Conservation (phyloP, 2,888 invertebrate species). For the Hemithea aestivaria region DNA sequence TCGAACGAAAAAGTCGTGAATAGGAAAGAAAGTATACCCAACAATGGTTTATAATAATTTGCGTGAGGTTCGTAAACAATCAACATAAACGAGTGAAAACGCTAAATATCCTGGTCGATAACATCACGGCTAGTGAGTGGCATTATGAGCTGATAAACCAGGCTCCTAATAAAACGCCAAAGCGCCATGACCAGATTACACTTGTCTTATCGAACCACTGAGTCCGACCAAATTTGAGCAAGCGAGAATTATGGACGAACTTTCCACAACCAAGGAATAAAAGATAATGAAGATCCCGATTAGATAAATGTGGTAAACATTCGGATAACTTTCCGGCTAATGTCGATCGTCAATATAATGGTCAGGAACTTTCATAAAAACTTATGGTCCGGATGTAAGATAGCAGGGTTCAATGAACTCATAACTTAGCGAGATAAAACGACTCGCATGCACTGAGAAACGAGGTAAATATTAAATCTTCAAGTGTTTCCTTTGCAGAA, state of each 20-base stretch:
- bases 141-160: constrained; percentile 62
- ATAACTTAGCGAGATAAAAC: constrained; percentile 18
- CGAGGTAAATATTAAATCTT: constrained; percentile 18
- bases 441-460: constrained; percentile 9
- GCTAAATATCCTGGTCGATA: constrained; percentile 57
- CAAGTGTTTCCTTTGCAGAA: constrained; percentile 45
- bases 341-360: constrained; percentile 27
- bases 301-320: constrained; percentile 65
- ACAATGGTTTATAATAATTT: constrained; percentile 40
- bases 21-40: constrained; percentile 19
- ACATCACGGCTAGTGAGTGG: constrained; percentile 53
- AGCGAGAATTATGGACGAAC: constrained; percentile 71
- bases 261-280: constrained; percentile 63
- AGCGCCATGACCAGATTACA: constrained; percentile 64
- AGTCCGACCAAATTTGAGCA: constrained; percentile 68
- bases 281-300: constrained; percentile 70
- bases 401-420: constrained; percentile 21
- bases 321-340: constrained; percentile 32
- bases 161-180: constrained; percentile 64
- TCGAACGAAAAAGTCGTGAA: constrained; percentile 14
- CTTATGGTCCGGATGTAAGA: constrained; percentile 22
- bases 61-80: constrained; percentile 37
- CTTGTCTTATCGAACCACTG: constrained; percentile 64
- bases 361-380: constrained; percentile 27
- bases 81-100: constrained; percentile 45